Evolutionary conservation across 2,888 invertebrate genomes (phyloP), one percentile per base, ranked within the genome.

Genomic region (Melolontha melolontha): DNA sequence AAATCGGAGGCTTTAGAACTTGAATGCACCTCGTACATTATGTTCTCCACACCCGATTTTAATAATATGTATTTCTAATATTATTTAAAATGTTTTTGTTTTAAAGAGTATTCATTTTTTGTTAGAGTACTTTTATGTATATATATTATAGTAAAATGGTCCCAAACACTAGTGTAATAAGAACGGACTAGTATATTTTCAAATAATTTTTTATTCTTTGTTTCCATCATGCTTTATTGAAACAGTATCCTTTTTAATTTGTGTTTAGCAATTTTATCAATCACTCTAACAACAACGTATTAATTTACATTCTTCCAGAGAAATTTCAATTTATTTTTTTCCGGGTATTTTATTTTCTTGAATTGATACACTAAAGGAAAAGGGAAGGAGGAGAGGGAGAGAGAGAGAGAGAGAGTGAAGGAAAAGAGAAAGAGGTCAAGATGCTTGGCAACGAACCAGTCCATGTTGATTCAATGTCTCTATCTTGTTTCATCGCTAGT

Each of bases 241-340:
- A 29, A 34, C 12, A 6, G 7, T n/a, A 17, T 2, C 54, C 39
- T 49, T 22, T 39, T 34, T 59, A 57, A 64, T 68, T 68, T 64
- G 40, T 64, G 52, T 59, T 67, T 44, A 63, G 62, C n/a, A n/a
- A n/a, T 59, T 69, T 67, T 65, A 67, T 52, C 66, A 52, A 66
- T 67, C 72, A 72, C 22, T 57, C 67, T 73, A 72, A 74, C 74
- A 72, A 71, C 70, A 64, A 66, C 65, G 70, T 65, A 74, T 75
- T 75, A 75, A 74, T 75, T 74, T 71, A 70, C 73, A 73, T 74
- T 74, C 74, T 74, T 74, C 72, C 69, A 72, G 54, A 73, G 73
- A 72, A 76, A 75, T 74, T 76, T 74, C 75, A 75, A 76, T 76
- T 76, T 75, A 68, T 69, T 74, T 73, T 74, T 74, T 76, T 72